Evolutionary conservation across 2,888 invertebrate genomes (phyloP).

Genomic region (Rotaria macrura): DNA sequence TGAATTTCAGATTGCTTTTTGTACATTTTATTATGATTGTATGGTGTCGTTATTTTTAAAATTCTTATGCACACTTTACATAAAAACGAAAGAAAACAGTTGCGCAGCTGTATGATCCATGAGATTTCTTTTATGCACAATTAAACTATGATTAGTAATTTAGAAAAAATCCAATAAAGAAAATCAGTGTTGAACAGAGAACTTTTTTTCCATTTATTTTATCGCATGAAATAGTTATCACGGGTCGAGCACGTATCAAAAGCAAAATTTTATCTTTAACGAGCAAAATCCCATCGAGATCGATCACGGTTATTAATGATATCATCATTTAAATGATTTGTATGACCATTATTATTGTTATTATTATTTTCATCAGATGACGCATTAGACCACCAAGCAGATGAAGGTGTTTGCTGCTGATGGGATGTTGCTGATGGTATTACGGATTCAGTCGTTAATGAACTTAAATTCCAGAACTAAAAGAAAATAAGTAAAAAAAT

Average conservation of each 20-base stretch:
- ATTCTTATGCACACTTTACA: neutral
- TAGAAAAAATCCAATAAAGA: neutral
- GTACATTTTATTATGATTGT: neutral
- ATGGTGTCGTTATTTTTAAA: neutral
- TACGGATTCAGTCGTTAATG: neutral
- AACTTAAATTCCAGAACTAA: neutral
- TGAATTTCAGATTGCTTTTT: too few relatives aligned
- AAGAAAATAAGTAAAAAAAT: neutral
- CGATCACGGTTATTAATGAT: neutral
- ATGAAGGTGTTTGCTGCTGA: neutral
- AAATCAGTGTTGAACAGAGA: neutral
- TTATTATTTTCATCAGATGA: conserved; percentile 1
- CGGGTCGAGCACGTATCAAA: neutral
- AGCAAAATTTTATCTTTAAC: neutral
- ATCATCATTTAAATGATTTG: neutral
- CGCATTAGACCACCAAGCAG: neutral
- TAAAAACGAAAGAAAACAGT: neutral
- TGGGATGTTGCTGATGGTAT: neutral
- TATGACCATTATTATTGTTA: neutral
- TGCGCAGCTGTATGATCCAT: neutral
- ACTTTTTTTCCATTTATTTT: neutral
- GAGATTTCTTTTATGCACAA: neutral
- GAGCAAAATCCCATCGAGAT: conserved; percentile 20
- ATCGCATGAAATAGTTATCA: neutral
- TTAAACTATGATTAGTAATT: neutral